Percentiles rank a stretch among this genome's conserved stretches.
These are phyloP conservation scores for Tetropium fuscum DNA, from an alignment of 2,888 invertebrate species.

Conservation along the genomic window DNA sequence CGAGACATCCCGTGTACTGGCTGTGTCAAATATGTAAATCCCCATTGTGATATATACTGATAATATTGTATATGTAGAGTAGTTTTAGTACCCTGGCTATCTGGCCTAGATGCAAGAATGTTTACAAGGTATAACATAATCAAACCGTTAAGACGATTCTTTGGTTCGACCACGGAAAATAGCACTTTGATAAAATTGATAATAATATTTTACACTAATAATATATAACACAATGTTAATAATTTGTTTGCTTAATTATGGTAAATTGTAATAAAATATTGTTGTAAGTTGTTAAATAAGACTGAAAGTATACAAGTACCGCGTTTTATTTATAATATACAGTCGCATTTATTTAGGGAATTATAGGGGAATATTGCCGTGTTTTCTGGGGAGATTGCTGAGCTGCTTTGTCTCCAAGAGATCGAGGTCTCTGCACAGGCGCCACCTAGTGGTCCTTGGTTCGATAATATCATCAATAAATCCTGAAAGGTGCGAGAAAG, in stretches of 20 bases:
- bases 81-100: slow-evolving; percentile 37
- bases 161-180: slow-evolving; percentile 46
- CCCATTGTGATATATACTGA: slow-evolving; percentile 62
- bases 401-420: slow-evolving; percentile 70
- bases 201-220: slow-evolving; percentile 50
- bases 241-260: slow-evolving; percentile 48
- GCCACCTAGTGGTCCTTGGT: slow-evolving; percentile 71
- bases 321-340: slow-evolving; percentile 24
- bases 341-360: slow-evolving; percentile 18
- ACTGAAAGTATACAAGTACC: slow-evolving; percentile 49
- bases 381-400: slow-evolving; percentile 73
- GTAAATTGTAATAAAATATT: slow-evolving; percentile 54
- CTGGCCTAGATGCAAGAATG: slow-evolving; percentile 33
- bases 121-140: slow-evolving; percentile 55
- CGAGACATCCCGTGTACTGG: slow-evolving; percentile 33
- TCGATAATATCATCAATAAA: slow-evolving; percentile 77
- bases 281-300: slow-evolving; percentile 59
- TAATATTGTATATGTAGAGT: slow-evolving; percentile 56
- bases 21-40: slow-evolving; percentile 47
- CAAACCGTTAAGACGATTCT: slow-evolving; percentile 45
- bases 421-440: slow-evolving; percentile 70
- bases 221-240: slow-evolving; percentile 45
- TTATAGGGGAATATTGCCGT: slow-evolving; percentile 76
- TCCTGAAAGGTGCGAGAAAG: slow-evolving; percentile 60
- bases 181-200: slow-evolving; percentile 49